Evolutionary conservation across 2,888 invertebrate species (phyloP), one percentile per base, ranked within the genome.

Genomic region (Syritta pipiens): DNA sequence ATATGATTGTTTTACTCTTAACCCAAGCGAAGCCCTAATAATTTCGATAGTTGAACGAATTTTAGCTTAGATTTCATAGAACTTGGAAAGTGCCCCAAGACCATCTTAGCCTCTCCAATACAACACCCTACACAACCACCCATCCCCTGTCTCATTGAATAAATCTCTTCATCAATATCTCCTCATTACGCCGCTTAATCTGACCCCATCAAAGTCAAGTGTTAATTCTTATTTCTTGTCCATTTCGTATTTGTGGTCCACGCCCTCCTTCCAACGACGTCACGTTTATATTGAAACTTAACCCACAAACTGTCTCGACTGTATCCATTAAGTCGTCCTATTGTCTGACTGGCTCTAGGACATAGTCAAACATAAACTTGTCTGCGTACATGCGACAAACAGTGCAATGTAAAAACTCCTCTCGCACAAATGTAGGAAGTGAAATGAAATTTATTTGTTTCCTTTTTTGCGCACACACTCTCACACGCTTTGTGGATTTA

Each of bases 241-340:
- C 19, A 17, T 48, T 40, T 20, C 17, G 3, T 7, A 6, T 14
- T 22, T 49, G 26, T 9, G 28, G 22, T 19, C 14, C 30, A 6
- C n/a, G 10, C 24, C 3, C 9, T 1, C 17, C 12, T 2, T 0
- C 24, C 1, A 1, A 1, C 6, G 7, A 49, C 7, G 32, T 24
- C 32, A 48, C 7, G 2, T 49, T 30, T 4, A 32, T 14, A 35
- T 19, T 40, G 30, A 68, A 46, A 59, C 26, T 20, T 17, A 48
- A 59, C 48, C 40, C 26, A 40, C n/a, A 10, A 59, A 49, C n/a
- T 24, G 42, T 59, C 40, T 32, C 49, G 40, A 42, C 32, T 35
- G 14, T 60, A 17, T 51, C 44, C 32, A 35, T 69, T 44, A 20
- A 32, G 60, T 62, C 69, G 69, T 62, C 69, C 22, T 20, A 26